Conservation (phyloP, 2,888 invertebrate genomes). For the Litoditis marina region DNA sequence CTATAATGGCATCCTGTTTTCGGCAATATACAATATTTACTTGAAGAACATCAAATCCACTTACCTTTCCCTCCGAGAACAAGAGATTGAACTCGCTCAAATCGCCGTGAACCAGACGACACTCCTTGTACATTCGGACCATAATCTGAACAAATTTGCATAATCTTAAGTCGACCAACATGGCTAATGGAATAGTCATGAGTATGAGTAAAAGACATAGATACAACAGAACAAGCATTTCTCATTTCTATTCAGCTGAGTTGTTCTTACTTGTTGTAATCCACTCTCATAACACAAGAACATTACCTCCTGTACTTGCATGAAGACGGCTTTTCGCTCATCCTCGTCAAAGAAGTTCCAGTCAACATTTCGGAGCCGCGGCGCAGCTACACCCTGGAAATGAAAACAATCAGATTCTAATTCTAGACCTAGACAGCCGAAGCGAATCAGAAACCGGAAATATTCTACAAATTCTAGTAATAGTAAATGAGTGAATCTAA, state of each 20-base stretch:
- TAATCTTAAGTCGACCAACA: not conserved
- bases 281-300: too few relatives aligned
- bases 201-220: not conserved
- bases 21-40: too few relatives aligned
- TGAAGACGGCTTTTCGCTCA: slow-evolving; percentile 26
- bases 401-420: too few relatives aligned
- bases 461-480: too few relatives aligned
- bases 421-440: not conserved
- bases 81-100: slow-evolving; percentile 70
- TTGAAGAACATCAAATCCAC: slow-evolving; percentile 69
- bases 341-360: slow-evolving; percentile 57
- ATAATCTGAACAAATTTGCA: slow-evolving; percentile 67
- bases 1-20: too few relatives aligned
- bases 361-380: slow-evolving; percentile 66
- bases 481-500: too few relatives aligned
- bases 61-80: slow-evolving; percentile 65
- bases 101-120: slow-evolving; percentile 70
- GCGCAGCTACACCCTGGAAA: slow-evolving; percentile 64
- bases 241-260: not conserved
- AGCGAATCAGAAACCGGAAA: too few relatives aligned
- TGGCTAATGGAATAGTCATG: not conserved
- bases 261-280: not conserved
- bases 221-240: not conserved
- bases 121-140: slow-evolving; percentile 66
- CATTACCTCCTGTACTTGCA: slow-evolving; percentile 27